Base-by-base conservation (phyloP, 2,797 vertebrate species). In the Philypnodon macrostomus region DNA sequence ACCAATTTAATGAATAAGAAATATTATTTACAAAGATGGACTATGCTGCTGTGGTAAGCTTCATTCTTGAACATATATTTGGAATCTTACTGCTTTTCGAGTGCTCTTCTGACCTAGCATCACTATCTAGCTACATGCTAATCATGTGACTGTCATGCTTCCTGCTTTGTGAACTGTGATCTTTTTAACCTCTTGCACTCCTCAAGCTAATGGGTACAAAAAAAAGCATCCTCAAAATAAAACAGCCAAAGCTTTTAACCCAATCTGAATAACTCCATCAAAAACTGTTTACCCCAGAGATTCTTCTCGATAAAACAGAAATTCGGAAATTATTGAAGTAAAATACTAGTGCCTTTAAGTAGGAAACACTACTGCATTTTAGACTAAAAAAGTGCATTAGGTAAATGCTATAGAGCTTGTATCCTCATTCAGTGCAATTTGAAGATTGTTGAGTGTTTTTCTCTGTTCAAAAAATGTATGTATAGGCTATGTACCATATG, bases 1-100 rank as follows among this genome's bases (percentile, higher is more conserved):
- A 42, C 41, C 50, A 29, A 30, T 12, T 19, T 19, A 35, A 44
- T 44, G 19, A 21, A 33, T n/a, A n/a, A n/a, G n/a, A n/a, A n/a
- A n/a, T n/a, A n/a, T n/a, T n/a, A n/a, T n/a, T n/a, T n/a, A n/a
- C n/a, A 30, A 44, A 44, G 26, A 44, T 30, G 27, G 26, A 30
- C 29, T 30, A 17, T 15, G 30, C 26, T 44, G 16, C 16, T 17
- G 41, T 18, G 14, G n/a, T 8, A 17, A 29, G 24, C 40, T 15
- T 8, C 40, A 44, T 44, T 44, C 15, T 27, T 44, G 26, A 44
- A 3, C 17, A 17, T 27, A 18, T 27, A 12, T 27, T 29, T 5
- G 30, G 26, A 30, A 4, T 14, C 24, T 30, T 10, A 11, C 4
- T 13, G 23, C 38, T n/a, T n/a, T n/a, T n/a, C n/a, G 0, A n/a